Conservation (phyloP, 2,797 vertebrate genomes). For the Gambusia yucatana region DNA sequence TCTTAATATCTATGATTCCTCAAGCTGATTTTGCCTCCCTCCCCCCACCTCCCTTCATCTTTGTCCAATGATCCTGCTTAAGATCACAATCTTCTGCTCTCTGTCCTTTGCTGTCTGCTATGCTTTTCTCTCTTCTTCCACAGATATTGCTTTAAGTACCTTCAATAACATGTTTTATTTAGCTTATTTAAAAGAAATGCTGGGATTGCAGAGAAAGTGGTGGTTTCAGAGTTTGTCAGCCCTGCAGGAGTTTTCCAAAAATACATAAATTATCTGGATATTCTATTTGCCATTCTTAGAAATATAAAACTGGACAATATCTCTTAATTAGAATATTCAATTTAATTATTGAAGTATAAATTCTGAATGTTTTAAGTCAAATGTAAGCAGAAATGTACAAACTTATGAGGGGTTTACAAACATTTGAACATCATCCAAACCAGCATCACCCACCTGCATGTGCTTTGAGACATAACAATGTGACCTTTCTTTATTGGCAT, state of each 20-base stretch:
- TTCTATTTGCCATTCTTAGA: not conserved
- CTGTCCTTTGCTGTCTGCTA: conserved; percentile 62
- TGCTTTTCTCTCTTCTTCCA: conserved; percentile 85
- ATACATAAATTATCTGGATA: not conserved
- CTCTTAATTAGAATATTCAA: not conserved
- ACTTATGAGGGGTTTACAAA: conserved; percentile 8
- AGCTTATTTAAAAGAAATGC: conserved; percentile 89
- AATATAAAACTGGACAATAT: not conserved
- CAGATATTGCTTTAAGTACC: conserved; percentile 76
- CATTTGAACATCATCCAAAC: conserved; percentile 73
- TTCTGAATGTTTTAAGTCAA: not conserved
- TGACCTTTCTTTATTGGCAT: conserved; percentile 92
- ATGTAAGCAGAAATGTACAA: not conserved
- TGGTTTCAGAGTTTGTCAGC: conserved; percentile 21
- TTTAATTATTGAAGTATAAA: not conserved
- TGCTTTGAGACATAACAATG: conserved; percentile 75
- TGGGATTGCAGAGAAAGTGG: conserved; percentile 86
- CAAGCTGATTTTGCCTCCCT: conserved; percentile 40
- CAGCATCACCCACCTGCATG: conserved; percentile 95
- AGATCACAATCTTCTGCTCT: conserved; percentile 79
- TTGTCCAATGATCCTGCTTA: conserved; percentile 59
- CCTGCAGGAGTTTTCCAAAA: not conserved
- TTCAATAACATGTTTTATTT: conserved; percentile 80
- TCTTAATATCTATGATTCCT: conserved; percentile 49
- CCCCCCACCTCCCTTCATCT: conserved; percentile 65